Base-by-base conservation (phyloP, 2,888 invertebrate genomes). In the Listrodromus nycthemerus region DNA sequence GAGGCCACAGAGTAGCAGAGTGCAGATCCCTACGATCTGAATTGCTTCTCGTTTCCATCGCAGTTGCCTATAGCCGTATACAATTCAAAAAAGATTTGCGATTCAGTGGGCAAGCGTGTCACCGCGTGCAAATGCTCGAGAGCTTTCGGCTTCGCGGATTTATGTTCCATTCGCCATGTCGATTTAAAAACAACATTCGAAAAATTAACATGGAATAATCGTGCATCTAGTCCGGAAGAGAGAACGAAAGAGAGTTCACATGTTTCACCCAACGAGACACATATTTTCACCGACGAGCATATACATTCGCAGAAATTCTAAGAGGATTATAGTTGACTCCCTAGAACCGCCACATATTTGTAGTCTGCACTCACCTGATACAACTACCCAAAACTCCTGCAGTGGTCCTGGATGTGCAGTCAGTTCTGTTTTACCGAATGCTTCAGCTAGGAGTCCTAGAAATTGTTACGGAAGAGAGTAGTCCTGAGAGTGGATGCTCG, bases 131-230 rank as follows among this genome's bases (percentile, higher is more conserved):
- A 30, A 19, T 65, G 41, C 33, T 65, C 48, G 45, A 37, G 13
- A 50, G 63, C 65, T 71, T 81, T 70, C 58, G 24, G 70, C 76
- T 81, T 63, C 45, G 21, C 45, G 10, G 7, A 13, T 21, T 33
- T 19, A 19, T n/a, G 3, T n/a, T 21, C 61, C 30, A 8, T 50
- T 19, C 48, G 33, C 30, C 48, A 8, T 63, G 58, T 41, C 63
- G 8, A 78, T 71, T 45, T 63, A 65, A 74, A 71, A 66, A 67
- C 55, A 81, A 77, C 69, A 65, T 81, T 87, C 63, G 84, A 80
- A 77, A 89, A 88, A 91, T 90, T 89, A 90, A 89, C 89, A 89
- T 89, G 87, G 84, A 88, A 87, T 88, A 89, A 91, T 91, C 89
- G 90, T 89, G 87, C 80, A 86, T 81, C 75, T 79, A 79, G 81